A percentile compares a stretch with the other conserved stretches of the same genome.
Conservation (phyloP, 2,797 vertebrate genomes). For the Danionella dracula region DNA sequence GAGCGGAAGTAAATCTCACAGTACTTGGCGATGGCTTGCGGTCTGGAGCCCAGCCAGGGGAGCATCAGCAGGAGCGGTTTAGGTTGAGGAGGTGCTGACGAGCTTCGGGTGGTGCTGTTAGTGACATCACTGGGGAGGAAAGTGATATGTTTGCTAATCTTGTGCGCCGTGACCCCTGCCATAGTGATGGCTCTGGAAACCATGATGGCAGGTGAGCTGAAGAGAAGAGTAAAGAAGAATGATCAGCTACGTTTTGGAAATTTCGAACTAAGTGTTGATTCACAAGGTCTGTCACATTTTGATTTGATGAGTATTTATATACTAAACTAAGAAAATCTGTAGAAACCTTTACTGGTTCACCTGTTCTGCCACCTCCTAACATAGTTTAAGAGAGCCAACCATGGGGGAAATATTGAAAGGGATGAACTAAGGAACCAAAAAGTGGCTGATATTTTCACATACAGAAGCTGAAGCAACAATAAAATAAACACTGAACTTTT, state of each 20-base stretch:
- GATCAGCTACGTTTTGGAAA: neutral
- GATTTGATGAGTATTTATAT: too few species aligned
- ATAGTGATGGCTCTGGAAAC: constrained; percentile 33
- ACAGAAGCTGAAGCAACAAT: too few species aligned
- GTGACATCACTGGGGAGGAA: constrained; percentile 53
- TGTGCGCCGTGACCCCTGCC: constrained; percentile 51
- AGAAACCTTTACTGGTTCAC: too few species aligned
- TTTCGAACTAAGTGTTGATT: too few species aligned
- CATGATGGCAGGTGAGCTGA: constrained; percentile 46
- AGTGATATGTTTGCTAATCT: constrained; percentile 62
- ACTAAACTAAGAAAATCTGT: too few species aligned
- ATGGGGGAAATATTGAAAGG: too few species aligned
- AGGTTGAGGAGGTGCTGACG: neutral
- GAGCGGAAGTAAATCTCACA: constrained; percentile 65
- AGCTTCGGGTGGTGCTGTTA: neutral
- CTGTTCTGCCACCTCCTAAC: too few species aligned
- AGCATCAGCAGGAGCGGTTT: constrained; percentile 64
- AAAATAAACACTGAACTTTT: too few species aligned
- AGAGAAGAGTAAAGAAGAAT: neutral
- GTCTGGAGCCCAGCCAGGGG: constrained; percentile 67
- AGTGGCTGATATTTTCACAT: too few species aligned
- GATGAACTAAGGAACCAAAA: too few species aligned
- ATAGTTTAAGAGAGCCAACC: too few species aligned
- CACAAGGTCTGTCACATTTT: too few species aligned
- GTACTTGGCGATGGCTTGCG: constrained; percentile 59